A percentile compares a stretch with the other conserved stretches of the same genome.
Conservation (phyloP, 2,888 invertebrate genomes). For the Sicus ferrugineus region DNA sequence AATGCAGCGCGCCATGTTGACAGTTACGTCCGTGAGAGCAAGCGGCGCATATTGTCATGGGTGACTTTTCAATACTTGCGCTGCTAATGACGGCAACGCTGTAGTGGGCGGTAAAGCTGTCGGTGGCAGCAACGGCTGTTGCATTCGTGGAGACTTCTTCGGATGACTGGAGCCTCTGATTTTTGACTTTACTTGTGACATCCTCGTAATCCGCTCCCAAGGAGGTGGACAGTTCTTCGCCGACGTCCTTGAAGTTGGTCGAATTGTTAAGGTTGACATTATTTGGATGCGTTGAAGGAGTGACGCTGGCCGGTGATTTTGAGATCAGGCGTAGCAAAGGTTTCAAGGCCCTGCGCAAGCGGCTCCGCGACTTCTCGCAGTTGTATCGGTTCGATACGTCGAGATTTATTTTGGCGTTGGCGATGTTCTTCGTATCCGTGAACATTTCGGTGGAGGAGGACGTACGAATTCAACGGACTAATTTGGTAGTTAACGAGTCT, state of each 20-base stretch:
- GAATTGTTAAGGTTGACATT: slow-evolving; percentile 50
- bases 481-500: too few species aligned
- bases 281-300: slow-evolving; percentile 44
- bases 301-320: slow-evolving; percentile 34
- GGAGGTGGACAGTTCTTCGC: slow-evolving; percentile 24
- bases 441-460: slow-evolving; percentile 48
- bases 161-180: slow-evolving; percentile 36
- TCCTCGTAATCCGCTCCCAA: slow-evolving; percentile 45
- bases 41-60: slow-evolving; percentile 46
- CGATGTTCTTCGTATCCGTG: slow-evolving; percentile 59
- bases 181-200: slow-evolving; percentile 44
- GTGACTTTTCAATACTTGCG: slow-evolving; percentile 56
- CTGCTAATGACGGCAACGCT: slow-evolving; percentile 52
- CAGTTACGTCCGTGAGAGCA: slow-evolving; percentile 60
- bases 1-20: slow-evolving; percentile 61
- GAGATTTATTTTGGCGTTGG: slow-evolving; percentile 39
- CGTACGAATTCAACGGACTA: not conserved
- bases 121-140: slow-evolving; percentile 33
- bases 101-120: slow-evolving; percentile 35
- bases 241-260: slow-evolving; percentile 31
- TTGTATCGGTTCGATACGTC: slow-evolving; percentile 25
- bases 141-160: slow-evolving; percentile 16
- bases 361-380: slow-evolving; percentile 43
- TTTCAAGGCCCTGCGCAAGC: slow-evolving; percentile 57
- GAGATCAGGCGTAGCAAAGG: slow-evolving; percentile 55